phyloP scores from a whole-genome alignment of 2,888 invertebrate genomes.

The Pherbina coryleti region DNA sequence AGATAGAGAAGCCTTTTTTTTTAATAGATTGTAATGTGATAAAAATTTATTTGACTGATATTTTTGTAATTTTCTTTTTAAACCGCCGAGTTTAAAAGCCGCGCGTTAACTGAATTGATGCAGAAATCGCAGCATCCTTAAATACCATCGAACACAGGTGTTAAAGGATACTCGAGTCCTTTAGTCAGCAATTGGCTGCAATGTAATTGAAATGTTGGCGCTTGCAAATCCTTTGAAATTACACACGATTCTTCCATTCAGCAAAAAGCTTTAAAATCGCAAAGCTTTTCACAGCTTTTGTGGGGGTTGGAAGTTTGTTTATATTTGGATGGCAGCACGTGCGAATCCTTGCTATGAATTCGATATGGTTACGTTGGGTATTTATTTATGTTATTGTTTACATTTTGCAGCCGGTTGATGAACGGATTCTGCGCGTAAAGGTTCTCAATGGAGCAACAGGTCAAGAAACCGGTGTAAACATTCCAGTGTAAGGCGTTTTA shows the following conservation, averaged over 20 bases:
- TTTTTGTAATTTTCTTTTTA: not conserved
- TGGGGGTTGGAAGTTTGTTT: constrained; percentile 36
- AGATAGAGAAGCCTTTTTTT: too few relatives aligned
- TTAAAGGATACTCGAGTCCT: constrained; percentile 37
- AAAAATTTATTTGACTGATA: too few relatives aligned
- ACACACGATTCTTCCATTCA: constrained; percentile 28
- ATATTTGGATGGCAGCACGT: constrained; percentile 32
- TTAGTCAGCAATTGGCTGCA: constrained; percentile 17
- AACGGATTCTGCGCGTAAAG: not conserved
- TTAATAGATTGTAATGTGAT: too few relatives aligned
- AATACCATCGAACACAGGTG: constrained; percentile 53
- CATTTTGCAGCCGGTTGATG: not conserved
- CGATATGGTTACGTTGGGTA: not conserved
- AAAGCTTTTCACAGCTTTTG: constrained; percentile 31
- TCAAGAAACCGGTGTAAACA: too few relatives aligned
- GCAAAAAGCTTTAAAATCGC: constrained; percentile 23
- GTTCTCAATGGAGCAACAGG: too few relatives aligned
- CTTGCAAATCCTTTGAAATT: constrained; percentile 34
- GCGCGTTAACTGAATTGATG: constrained; percentile 64
- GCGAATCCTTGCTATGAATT: not conserved
- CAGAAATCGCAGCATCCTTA: constrained; percentile 66
- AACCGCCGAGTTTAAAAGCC: constrained; percentile 59
- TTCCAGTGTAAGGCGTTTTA: too few relatives aligned
- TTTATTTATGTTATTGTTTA: not conserved
- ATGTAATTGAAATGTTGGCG: constrained; percentile 37